Conservation (phyloP, 2,113 vertebrate species). For the Cynoglossus semilaevis region DNA sequence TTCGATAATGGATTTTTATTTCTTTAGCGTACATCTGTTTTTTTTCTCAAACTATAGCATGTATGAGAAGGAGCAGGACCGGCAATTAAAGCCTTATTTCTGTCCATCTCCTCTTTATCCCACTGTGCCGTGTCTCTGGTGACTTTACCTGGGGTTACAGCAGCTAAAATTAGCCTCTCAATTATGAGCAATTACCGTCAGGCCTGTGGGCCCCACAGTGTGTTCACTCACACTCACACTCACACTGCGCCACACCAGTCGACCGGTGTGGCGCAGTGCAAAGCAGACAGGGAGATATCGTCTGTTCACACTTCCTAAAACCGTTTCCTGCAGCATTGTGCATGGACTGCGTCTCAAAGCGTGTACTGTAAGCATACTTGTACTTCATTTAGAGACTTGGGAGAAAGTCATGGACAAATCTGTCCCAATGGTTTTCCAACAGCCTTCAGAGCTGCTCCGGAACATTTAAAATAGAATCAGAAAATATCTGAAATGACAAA, state of each 20-base stretch:
- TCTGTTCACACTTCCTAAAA: constrained; percentile 50
- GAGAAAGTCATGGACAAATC: too few species aligned
- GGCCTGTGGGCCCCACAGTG: constrained; percentile 68
- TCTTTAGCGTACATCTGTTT: neutral
- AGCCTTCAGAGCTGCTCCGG: too few species aligned
- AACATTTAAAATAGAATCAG: too few species aligned
- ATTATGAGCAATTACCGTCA: constrained; percentile 78
- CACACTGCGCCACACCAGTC: constrained; percentile 40
- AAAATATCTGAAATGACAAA: too few species aligned
- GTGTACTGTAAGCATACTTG: too few species aligned
- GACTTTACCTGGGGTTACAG: constrained; percentile 77
- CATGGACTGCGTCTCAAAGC: constrained; percentile 9
- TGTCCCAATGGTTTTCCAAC: too few species aligned
- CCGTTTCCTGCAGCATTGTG: constrained; percentile 29
- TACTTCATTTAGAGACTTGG: too few species aligned
- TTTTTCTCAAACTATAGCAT: constrained; percentile 22
- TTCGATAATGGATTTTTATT: too few species aligned
- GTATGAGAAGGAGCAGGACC: constrained; percentile 38
- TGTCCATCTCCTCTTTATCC: constrained; percentile 59
- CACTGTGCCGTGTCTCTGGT: constrained; percentile 71
- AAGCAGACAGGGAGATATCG: constrained; percentile 37
- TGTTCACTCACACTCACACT: constrained; percentile 60
- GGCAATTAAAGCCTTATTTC: constrained; percentile 58
- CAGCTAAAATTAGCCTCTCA: constrained; percentile 76
- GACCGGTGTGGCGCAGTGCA: constrained; percentile 31